Evolutionary conservation across 2,888 invertebrate genomes (phyloP), one percentile per base, ranked within the genome.

Genomic region (Prostheceraeus crozeri): DNA sequence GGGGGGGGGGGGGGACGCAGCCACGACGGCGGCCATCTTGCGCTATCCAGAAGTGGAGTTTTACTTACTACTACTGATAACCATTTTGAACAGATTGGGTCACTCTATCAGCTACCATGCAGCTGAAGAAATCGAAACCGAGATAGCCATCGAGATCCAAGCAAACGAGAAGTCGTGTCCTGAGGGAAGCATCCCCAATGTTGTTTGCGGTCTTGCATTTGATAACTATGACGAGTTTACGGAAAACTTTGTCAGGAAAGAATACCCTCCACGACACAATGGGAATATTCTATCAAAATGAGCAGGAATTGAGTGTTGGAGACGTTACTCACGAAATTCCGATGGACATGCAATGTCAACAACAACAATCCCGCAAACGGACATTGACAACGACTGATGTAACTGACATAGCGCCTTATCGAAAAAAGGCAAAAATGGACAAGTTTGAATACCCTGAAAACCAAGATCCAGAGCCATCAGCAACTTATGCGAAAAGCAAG

Each of bases 231-330:
- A 61, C 35, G 59, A 60, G 51, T 30, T 61, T 10, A 53, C 52
- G 3, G 25, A 58, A 10, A n/a, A 61, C 61, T 1, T 30, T 61
- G 2, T 56, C 56, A 35, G 60, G 62, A 16, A 16, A 23, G 1
- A 51, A 61, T 35, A 60, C 55, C 16, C 40, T 62, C 3, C 62
- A 62, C 51, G 62, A 62, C 28, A 62, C 62, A 21, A 61, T 60
- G 54, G 62, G 62, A 33, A 60, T 62, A 10, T 10, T 62, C 27
- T 62, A 62, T 25, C 62, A 62, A 40, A 56, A 45, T 45, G 14
- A 25, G 25, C 48, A 23, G 27, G n/a, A n/a, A n/a, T n/a, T n/a
- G n/a, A n/a, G n/a, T n/a, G n/a, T n/a, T n/a, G n/a, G n/a, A n/a
- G n/a, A n/a, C n/a, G n/a, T n/a, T n/a, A n/a, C n/a, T n/a, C n/a